phyloP scores from a whole-genome alignment of 1,140 invertebrate genomes.

The Trichoplusia ni region DNA sequence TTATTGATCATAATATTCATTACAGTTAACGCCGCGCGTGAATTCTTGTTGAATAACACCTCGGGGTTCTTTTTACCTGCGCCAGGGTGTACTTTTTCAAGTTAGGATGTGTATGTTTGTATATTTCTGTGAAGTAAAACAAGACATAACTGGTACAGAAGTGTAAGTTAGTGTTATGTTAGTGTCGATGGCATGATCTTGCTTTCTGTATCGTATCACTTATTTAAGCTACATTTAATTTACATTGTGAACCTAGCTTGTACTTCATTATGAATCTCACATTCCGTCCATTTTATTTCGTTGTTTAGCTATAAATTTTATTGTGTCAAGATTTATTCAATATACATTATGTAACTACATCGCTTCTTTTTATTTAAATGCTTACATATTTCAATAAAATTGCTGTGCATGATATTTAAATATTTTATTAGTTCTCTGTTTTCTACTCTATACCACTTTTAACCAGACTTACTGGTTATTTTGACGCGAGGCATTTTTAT shows the following conservation, averaged over 20 bases:
- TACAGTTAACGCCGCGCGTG: too few relatives aligned
- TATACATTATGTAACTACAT: slow-evolving; percentile 67
- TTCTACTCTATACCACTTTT: slow-evolving; percentile 1
- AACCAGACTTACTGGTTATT: slow-evolving; percentile 41
- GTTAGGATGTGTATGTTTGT: slow-evolving; percentile 8
- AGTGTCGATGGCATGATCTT: slow-evolving; percentile 10
- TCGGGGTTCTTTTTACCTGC: too few relatives aligned
- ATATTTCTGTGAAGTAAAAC: slow-evolving; percentile 17
- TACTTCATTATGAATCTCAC: slow-evolving; percentile 72
- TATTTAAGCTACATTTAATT: slow-evolving; percentile 41
- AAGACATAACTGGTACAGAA: background rate
- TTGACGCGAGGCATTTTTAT: slow-evolving; percentile 58
- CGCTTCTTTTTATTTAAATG: slow-evolving; percentile 60
- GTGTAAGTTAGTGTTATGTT: background rate
- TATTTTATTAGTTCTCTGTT: slow-evolving; percentile 26
- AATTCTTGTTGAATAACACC: too few relatives aligned
- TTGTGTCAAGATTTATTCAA: slow-evolving; percentile 70
- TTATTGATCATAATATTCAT: too few relatives aligned
- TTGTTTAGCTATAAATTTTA: slow-evolving; percentile 77
- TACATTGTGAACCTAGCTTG: slow-evolving; percentile 48
- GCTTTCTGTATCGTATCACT: slow-evolving; percentile 33
- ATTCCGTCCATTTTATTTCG: slow-evolving; percentile 79
- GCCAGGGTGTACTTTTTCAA: background rate
- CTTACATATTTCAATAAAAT: slow-evolving; percentile 38
- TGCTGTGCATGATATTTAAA: slow-evolving; percentile 10